phyloP scores from a whole-genome alignment of 2,113 vertebrate species.

The Erpornis zantholeuca region DNA sequence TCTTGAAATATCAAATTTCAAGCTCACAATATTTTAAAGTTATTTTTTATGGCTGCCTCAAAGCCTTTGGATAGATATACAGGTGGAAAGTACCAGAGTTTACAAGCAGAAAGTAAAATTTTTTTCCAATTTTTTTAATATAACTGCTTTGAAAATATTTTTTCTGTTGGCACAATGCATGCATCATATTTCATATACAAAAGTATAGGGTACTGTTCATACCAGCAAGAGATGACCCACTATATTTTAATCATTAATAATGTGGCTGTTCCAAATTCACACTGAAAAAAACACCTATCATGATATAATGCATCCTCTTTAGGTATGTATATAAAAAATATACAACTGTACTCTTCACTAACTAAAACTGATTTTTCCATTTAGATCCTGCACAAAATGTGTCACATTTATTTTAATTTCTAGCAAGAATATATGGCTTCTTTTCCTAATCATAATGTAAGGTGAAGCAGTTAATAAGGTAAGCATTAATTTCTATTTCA shows the following conservation, averaged over 20 bases:
- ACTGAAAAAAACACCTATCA: neutral
- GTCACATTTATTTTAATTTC: neutral
- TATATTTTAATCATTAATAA: neutral
- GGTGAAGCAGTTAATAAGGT: constrained; percentile 37
- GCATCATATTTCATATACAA: neutral
- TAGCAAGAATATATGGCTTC: neutral
- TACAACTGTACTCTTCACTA: neutral
- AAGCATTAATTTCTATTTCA: constrained; percentile 44
- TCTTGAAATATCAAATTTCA: constrained; percentile 31
- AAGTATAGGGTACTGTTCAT: neutral
- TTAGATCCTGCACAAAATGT: neutral
- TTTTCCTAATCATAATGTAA: constrained; percentile 21
- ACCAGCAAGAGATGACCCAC: neutral
- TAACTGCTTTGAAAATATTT: neutral
- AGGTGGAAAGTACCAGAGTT: constrained; percentile 31
- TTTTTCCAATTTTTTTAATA: neutral
- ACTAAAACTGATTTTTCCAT: neutral
- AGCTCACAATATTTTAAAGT: neutral
- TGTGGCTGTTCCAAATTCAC: neutral
- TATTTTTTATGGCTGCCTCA: neutral
- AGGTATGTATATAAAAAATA: neutral
- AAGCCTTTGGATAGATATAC: neutral
- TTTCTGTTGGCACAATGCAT: neutral
- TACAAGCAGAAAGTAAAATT: neutral
- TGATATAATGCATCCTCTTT: neutral